Evolutionary conservation across 1,140 invertebrate species (phyloP).

Genomic region (Tetramorium parvispinum): DNA sequence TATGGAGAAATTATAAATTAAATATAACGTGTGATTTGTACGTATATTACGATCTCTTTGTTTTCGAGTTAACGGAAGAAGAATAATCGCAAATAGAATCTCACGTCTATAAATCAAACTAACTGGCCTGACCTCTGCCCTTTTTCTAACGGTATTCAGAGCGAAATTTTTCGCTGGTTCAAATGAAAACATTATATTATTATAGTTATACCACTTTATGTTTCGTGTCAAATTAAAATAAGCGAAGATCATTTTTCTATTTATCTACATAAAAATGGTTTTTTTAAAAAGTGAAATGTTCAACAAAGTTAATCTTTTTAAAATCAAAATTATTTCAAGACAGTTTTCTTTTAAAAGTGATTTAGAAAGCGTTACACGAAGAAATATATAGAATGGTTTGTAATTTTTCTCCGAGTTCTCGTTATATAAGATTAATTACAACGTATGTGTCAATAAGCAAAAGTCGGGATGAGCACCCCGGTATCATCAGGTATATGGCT

Average conservation of each 20-base stretch:
- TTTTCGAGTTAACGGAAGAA: neutral
- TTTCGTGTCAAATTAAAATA: neutral
- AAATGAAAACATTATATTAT: neutral
- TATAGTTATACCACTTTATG: neutral
- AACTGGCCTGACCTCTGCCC: neutral
- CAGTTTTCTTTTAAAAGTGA: neutral
- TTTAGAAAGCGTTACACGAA: neutral
- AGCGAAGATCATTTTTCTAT: neutral
- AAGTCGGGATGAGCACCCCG: slow-evolving; percentile 30
- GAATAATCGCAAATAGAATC: slow-evolving; percentile 6
- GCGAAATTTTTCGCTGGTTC: slow-evolving; percentile 17
- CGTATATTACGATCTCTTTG: neutral
- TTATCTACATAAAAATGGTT: neutral
- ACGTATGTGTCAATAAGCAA: slow-evolving; percentile 6
- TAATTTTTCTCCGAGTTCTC: neutral
- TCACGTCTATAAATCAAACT: slow-evolving; percentile 28
- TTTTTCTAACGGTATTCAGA: slow-evolving; percentile 42
- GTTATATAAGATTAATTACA: slow-evolving; percentile 10
- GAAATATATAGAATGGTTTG: neutral
- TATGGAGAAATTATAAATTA: neutral
- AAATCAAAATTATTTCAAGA: neutral
- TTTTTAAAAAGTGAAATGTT: neutral
- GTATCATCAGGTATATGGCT: neutral
- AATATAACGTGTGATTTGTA: neutral
- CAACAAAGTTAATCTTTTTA: neutral